Conservation (phyloP, 2,113 vertebrate species). For the Clarias gariepinus region DNA sequence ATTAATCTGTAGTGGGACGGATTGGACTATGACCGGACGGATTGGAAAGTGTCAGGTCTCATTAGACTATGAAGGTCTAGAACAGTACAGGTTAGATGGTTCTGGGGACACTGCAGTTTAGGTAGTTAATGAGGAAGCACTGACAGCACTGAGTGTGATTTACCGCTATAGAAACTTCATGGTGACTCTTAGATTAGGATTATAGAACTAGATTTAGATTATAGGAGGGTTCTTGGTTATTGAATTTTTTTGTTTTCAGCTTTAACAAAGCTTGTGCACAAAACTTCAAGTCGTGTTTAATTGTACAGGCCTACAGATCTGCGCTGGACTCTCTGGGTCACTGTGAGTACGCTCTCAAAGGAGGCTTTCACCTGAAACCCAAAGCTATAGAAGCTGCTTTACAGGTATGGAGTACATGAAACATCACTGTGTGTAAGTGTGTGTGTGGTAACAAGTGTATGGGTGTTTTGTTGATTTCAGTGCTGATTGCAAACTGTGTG, state of each 20-base stretch:
- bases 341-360: slow-evolving; percentile 96
- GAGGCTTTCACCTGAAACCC: slow-evolving; percentile 94
- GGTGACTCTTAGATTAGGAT: background rate
- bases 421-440: background rate
- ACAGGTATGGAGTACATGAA: slow-evolving; percentile 75
- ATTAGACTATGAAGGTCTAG: no score
- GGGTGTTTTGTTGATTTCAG: background rate
- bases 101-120: no score
- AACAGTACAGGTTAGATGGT: no score
- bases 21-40: no score
- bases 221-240: background rate
- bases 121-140: no score
- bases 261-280: background rate
- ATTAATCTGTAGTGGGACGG: no score
- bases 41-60: no score
- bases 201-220: no score
- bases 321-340: slow-evolving; percentile 95
- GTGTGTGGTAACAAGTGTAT: background rate
- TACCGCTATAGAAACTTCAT: background rate
- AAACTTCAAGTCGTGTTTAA: background rate
- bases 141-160: background rate
- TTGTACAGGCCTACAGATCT: slow-evolving; percentile 85
- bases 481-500: background rate
- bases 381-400: slow-evolving; percentile 92
- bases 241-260: background rate